Evolutionary conservation across 2,113 vertebrate species (phyloP).

Genomic region (Garra rufa): DNA sequence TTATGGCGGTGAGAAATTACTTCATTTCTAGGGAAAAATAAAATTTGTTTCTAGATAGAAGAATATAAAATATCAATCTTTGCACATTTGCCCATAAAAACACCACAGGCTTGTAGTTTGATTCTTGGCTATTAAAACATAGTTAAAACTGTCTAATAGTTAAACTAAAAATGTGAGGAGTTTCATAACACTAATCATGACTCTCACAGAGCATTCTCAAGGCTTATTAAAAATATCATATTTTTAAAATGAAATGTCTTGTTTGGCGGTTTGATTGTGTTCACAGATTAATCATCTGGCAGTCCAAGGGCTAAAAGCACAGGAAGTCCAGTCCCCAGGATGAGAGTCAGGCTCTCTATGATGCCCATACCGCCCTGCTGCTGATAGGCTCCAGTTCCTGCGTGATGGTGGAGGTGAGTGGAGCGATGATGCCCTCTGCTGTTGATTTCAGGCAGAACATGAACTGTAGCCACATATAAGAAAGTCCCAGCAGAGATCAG

Average conservation of each 20-base stretch:
- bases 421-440: constrained; percentile 59
- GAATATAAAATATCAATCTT: not conserved
- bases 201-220: not conserved
- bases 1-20: not conserved
- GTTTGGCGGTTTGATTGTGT: not conserved
- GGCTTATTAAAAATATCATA: not conserved
- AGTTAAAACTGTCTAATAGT: not conserved
- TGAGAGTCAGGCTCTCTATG: constrained; percentile 71
- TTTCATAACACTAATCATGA: not conserved
- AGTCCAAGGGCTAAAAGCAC: constrained; percentile 76
- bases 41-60: not conserved
- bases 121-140: not conserved
- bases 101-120: not conserved
- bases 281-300: constrained; percentile 65
- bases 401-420: constrained; percentile 55
- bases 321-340: constrained; percentile 75
- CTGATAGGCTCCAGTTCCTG: constrained; percentile 22
- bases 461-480: constrained; percentile 75
- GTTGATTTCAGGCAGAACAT: constrained; percentile 76
- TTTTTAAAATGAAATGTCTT: not conserved
- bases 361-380: constrained; percentile 65
- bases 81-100: not conserved
- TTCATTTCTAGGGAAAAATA: not conserved
- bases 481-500: constrained; percentile 79
- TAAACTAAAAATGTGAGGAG: not conserved